Base-by-base conservation (phyloP, 2,113 vertebrate species). In the Passer montanus region DNA sequence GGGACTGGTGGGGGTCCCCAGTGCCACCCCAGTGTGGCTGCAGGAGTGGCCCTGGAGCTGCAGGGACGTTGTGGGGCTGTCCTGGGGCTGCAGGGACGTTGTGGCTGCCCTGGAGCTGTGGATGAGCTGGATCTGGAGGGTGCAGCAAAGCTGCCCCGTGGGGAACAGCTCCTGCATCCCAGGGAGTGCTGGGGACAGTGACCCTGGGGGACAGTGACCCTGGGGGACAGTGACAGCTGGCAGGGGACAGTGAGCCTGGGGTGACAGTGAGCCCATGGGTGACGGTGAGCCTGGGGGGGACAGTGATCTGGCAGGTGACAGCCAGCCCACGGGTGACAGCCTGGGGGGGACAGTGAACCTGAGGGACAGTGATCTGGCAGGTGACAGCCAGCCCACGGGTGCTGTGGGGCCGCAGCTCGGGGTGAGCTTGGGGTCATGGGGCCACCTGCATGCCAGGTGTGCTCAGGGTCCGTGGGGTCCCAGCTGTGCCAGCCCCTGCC, bases 21-120 rank as follows among this genome's bases (percentile, higher is more conserved):
- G 63, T 17, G 73, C 24, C 46, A 31, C 21, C 53, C 17, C 53
- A 10, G n/a, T 2, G 12, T 27, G 33, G 30, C 60, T 75, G 52
- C 60, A 35, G 5, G 52, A 3, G 0, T 27, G 53, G 33, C 84
- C 7, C 0, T 33, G 73, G 23, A 33, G 23, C 19, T 7, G 3
- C 9, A 15, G 70, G 70, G 59, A 6, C 15, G 7, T 56, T n/a
- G 13, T 24, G 83, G 43, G 83, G 43, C 24, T 43, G 50, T 30
- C 28, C 33, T 39, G 33, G 39, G 10, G 3, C 39, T 21, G 19
- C 35, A 37, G 35, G 35, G 35, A 37, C 15, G 7, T 56, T n/a
- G 13, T 24, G 83, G 43, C 24, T 43, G 50, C 35, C 28, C 33
- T 39, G 33, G 39, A 13, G 3, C 39, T 21, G 23, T 8, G 19